Evolutionary conservation across 2,797 vertebrate species (phyloP), one percentile per base, ranked within the genome.

Genomic region (Uromys caudimaculatus): DNA sequence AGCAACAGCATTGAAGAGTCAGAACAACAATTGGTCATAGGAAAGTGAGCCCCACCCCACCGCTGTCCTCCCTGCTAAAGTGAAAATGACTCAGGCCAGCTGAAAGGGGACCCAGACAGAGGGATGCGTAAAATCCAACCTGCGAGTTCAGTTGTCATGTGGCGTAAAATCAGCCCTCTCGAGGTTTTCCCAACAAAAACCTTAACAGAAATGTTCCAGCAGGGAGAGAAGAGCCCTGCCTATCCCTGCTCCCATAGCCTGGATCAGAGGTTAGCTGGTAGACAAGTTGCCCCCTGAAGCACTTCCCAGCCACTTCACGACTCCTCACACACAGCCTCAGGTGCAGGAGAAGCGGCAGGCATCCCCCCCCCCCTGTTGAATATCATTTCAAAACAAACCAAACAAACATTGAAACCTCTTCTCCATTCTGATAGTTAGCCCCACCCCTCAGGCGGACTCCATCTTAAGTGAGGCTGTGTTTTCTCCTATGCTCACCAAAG

Each of bases 201-300:
- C 71, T 67, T 71, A 21, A 90, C 95, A 95, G 67, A 94, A 89
- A 52, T 44, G 71, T 60, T 94, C 90, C 84, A 21, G 50, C 78
- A 50, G 35, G 87, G 24, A 88, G 56, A 64, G 62, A 41, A 86
- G 82, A 83, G 24, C 56, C 52, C 93, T 24, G 0, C 52, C 32
- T 73, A 44, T 14, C 54, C 24, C 38, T 14, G 11, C 54, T 91
- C 86, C 69, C 13, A 0, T 76, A 67, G 83, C n/a, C 95, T 52
- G 44, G 2, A 78, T 44, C 35, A 62, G 44, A 93, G 82, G 13
- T 35, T 67, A 21, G 38, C n/a, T 38, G 76, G 41, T 52, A 24
- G 62, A 23, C 3, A 27, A 19, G 38, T 44, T 89, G 58, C 77
- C 56, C 82, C 13, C 38, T 67, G 90, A 71, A 88, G 81, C 29